These are phyloP conservation scores for Muscicapa adusta DNA, from an alignment of 2,113 vertebrate genomes.

Conservation along the genomic window DNA sequence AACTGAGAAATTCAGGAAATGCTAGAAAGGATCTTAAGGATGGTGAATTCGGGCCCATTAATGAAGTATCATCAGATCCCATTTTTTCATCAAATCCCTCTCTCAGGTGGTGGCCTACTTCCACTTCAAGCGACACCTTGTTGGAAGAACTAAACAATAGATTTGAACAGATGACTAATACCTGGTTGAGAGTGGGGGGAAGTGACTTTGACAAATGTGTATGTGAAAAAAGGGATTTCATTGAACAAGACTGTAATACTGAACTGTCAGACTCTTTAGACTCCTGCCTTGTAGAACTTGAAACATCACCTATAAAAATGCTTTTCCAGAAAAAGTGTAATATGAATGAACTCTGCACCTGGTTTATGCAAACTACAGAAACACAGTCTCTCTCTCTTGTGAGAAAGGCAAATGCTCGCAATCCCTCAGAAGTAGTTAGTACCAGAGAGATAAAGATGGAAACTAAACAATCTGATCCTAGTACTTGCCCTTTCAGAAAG, in stretches of 20 bases:
- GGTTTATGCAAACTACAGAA: conserved; percentile 99
- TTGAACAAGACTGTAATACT: conserved; percentile 56
- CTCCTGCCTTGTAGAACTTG: conserved; percentile 72
- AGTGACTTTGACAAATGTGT: conserved; percentile 66
- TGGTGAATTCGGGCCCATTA: conserved; percentile 61
- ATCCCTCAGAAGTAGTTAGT: conserved; percentile 83
- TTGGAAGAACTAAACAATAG: conserved; percentile 84
- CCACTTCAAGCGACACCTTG: conserved; percentile 80
- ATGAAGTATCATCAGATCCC: conserved; percentile 78
- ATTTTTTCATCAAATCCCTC: conserved; percentile 80
- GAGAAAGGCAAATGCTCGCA: conserved; percentile 89
- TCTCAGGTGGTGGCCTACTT: conserved; percentile 89
- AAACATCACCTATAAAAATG: conserved; percentile 84
- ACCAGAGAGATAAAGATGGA: conserved; percentile 76
- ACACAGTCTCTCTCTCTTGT: conserved; percentile 91
- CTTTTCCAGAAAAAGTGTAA: conserved; percentile 90
- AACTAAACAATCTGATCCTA: conserved; percentile 74
- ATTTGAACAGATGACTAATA: conserved; percentile 86
- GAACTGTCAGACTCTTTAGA: conserved; percentile 69
- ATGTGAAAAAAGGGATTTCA: conserved; percentile 53
- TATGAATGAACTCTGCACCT: conserved; percentile 87
- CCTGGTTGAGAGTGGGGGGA: conserved; percentile 83
- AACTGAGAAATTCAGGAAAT: conserved; percentile 49
- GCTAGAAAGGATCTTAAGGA: conserved; percentile 47
- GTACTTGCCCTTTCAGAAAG: conserved; percentile 86